Percentiles rank a stretch among this genome's conserved stretches.
These are phyloP conservation scores for Drosophila sp. DNA, from an alignment of 1,140 invertebrate species.

Conservation along the genomic window DNA sequence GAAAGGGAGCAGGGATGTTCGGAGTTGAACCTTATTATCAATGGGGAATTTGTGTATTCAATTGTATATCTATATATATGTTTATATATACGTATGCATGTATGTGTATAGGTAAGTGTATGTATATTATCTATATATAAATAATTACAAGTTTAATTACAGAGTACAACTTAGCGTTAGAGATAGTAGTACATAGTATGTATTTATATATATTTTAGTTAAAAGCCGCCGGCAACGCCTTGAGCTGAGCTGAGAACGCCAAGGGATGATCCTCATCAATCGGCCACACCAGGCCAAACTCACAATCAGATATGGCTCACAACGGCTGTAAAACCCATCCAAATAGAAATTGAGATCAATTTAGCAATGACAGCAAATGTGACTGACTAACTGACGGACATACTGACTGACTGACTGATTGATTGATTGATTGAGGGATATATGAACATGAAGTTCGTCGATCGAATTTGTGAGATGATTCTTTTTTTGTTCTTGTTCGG, in stretches of 20 bases:
- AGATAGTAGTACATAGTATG: background rate
- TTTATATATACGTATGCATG: background rate
- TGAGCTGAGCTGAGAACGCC: slow-evolving; percentile 6
- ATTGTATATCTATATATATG: slow-evolving; percentile 3
- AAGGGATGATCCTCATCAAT: background rate
- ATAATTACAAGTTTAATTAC: slow-evolving; percentile 23
- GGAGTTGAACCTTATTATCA: background rate
- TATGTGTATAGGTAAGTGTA: background rate
- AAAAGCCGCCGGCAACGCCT: slow-evolving; percentile 9
- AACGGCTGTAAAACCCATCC: slow-evolving; percentile 74
- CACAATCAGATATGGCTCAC: slow-evolving; percentile 43
- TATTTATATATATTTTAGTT: background rate
- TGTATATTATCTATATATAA: background rate
- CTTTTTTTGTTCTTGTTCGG: slow-evolving; percentile 19
- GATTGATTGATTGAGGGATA: slow-evolving; percentile 14
- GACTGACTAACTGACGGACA: slow-evolving; percentile 48
- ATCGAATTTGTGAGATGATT: slow-evolving; percentile 42
- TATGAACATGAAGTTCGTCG: slow-evolving; percentile 47
- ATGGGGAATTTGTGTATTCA: background rate
- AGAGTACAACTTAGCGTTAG: background rate
- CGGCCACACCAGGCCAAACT: slow-evolving; percentile 4
- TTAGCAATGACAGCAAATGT: slow-evolving; percentile 53
- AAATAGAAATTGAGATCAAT: slow-evolving; percentile 73
- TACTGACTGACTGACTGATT: slow-evolving; percentile 13
- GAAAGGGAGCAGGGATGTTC: background rate